These are phyloP conservation scores for Ophion obscuratus DNA, from an alignment of 2,888 invertebrate species.

Conservation along the genomic window DNA sequence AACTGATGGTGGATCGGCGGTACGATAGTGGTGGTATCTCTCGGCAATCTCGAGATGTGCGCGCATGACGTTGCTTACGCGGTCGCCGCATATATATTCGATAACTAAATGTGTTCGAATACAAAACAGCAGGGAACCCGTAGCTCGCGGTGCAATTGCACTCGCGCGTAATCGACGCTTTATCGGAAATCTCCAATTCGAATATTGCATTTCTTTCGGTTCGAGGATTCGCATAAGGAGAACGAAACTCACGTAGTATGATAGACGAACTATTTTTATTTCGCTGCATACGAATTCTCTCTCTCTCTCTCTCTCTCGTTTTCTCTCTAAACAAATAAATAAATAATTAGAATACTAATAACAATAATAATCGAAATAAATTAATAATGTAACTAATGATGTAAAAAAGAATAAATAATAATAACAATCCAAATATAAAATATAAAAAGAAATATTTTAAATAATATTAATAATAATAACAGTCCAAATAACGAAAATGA, in stretches of 20 bases:
- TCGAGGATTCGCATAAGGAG: neutral
- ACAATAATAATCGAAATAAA: too few relatives aligned
- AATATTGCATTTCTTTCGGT: constrained; percentile 10
- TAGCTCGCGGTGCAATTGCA: constrained; percentile 22
- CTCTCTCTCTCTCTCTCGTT: too few relatives aligned
- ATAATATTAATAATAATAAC: too few relatives aligned
- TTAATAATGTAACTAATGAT: too few relatives aligned
- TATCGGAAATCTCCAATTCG: constrained; percentile 50
- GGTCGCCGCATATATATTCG: constrained; percentile 8
- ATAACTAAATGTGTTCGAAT: constrained; percentile 31
- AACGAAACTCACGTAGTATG: neutral
- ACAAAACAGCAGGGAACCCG: constrained; percentile 6
- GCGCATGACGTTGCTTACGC: neutral
- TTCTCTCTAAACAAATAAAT: too few relatives aligned
- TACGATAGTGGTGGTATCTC: neutral
- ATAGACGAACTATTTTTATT: too few relatives aligned
- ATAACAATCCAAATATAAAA: too few relatives aligned
- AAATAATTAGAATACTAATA: too few relatives aligned
- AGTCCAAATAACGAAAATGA: too few relatives aligned
- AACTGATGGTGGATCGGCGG: constrained; percentile 41
- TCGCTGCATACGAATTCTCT: too few relatives aligned
- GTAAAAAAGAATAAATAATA: too few relatives aligned
- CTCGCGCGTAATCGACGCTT: neutral
- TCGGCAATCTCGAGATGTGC: constrained; percentile 21
- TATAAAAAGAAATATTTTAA: too few relatives aligned